Evolutionary conservation across 2,113 vertebrate genomes (phyloP), one percentile per base, ranked within the genome.

Genomic region (Okapia johnstoni): DNA sequence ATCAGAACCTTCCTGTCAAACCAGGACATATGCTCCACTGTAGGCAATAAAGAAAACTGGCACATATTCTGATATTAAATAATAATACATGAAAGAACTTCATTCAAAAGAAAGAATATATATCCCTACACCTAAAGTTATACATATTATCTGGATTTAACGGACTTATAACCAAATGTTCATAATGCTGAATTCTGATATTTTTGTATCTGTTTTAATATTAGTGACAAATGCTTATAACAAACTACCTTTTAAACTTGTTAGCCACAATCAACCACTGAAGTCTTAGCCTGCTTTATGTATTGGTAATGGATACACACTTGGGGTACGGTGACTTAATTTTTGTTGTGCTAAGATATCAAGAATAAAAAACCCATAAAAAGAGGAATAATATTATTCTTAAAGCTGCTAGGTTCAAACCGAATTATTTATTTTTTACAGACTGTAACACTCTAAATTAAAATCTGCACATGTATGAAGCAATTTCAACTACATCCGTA

Each of bases 391-490:
- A 43, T 3, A 85, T 30, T 85, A 80, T 88, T 90, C 58, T 54
- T 46, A 23, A 70, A 94, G 63, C 21, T 94, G 58, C 86, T 55
- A 73, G 16, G 14, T 88, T 83, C 43, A 88, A 95, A 90, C 4
- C 0, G 19, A 96, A 85, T 61, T 61, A 90, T 3, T 76, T 88
- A 16, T 60, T 46, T 83, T 94, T 48, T 23, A 88, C 60, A 7
- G 30, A n/a, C 21, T 91, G 60, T 4, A 96, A 93, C 80, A 95
- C 57, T 63, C 76, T 94, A 43, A 79, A 63, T 91, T 93, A 86
- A 85, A 93, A 97, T 50, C 40, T 84, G 81, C 8, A 30, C 7
- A 30, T 36, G 57, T 66, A 63, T 17, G 36, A 86, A 83, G 23
- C 26, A 58, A 90, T 90, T 96, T 48, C 83, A 84, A 46, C 23